These are phyloP conservation scores for Hydroisotoma schaefferi DNA, from an alignment of 2,888 invertebrate genomes.

Conservation along the genomic window DNA sequence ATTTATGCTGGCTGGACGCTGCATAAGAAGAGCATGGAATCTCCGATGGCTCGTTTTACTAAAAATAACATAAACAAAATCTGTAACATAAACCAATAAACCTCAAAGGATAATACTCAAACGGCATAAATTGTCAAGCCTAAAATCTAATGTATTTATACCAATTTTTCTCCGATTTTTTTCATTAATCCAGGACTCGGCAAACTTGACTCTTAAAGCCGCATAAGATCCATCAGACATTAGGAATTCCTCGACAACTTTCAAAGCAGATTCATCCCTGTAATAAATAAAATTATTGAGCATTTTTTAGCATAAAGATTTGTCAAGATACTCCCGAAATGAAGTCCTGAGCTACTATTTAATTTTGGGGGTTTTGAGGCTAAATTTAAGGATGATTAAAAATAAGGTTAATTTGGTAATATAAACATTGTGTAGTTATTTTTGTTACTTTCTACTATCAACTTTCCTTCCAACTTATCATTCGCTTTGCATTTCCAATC, in stretches of 20 bases:
- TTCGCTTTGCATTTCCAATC: too few species aligned
- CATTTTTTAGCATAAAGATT: too few species aligned
- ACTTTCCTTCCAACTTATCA: too few species aligned
- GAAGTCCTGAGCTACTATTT: too few species aligned
- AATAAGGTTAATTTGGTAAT: too few species aligned
- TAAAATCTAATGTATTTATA: conserved; percentile 9
- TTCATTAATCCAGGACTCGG: conserved; percentile 38
- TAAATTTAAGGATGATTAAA: too few species aligned
- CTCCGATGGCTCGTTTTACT: conserved; percentile 37
- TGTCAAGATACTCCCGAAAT: too few species aligned
- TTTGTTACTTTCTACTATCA: too few species aligned
- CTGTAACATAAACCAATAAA: conserved; percentile 5
- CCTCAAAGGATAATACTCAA: conserved; percentile 1
- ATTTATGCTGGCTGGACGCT: conserved; percentile 33
- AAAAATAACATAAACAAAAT: conserved; percentile 12
- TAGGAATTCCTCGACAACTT: conserved; percentile 35
- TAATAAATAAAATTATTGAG: background rate
- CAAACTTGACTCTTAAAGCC: conserved; percentile 31
- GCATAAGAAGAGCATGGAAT: conserved; percentile 36
- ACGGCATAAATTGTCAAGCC: background rate
- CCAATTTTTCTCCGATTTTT: conserved; percentile 37
- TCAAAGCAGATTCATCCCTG: conserved; percentile 31
- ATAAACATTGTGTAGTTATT: too few species aligned
- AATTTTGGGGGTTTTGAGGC: background rate
- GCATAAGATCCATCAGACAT: conserved; percentile 32